phyloP scores from a whole-genome alignment of 2,797 vertebrate genomes.

The Epinephelus awoara region DNA sequence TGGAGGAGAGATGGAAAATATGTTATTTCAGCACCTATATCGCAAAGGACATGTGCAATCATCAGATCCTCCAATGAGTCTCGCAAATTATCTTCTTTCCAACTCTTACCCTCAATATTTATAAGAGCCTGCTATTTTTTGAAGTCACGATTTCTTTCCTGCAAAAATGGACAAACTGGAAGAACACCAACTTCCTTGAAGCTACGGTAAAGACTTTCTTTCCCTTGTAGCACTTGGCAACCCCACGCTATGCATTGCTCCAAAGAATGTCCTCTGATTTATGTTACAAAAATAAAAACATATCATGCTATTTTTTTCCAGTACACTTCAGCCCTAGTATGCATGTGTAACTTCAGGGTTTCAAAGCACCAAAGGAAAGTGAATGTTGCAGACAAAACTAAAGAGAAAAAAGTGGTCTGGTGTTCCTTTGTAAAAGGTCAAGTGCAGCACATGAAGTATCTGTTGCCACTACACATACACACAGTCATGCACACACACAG shows the following conservation, averaged over 20 bases:
- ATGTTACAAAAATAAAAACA: not conserved
- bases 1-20: constrained; percentile 1
- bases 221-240: not conserved
- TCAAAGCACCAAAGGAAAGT: constrained; percentile 1
- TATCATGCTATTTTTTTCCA: not conserved
- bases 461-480: constrained; percentile 25
- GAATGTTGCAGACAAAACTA: constrained; percentile 19
- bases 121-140: not conserved
- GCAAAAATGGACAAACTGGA: not conserved
- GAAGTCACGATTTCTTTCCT: not conserved
- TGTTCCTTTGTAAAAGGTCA: constrained; percentile 46
- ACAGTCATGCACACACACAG: not conserved
- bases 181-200: constrained; percentile 3
- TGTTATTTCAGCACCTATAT: constrained; percentile 15
- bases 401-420: not conserved
- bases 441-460: constrained; percentile 28
- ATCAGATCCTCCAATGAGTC: not conserved
- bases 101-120: not conserved
- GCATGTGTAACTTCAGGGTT: not conserved
- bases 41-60: constrained; percentile 21
- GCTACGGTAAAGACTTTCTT: not conserved
- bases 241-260: not conserved
- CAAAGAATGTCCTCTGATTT: constrained; percentile 6
- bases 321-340: not conserved
- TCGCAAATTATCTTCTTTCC: not conserved